Conservation (phyloP, 2,888 invertebrate species). For the Drosophila pseudotakahashii region DNA sequence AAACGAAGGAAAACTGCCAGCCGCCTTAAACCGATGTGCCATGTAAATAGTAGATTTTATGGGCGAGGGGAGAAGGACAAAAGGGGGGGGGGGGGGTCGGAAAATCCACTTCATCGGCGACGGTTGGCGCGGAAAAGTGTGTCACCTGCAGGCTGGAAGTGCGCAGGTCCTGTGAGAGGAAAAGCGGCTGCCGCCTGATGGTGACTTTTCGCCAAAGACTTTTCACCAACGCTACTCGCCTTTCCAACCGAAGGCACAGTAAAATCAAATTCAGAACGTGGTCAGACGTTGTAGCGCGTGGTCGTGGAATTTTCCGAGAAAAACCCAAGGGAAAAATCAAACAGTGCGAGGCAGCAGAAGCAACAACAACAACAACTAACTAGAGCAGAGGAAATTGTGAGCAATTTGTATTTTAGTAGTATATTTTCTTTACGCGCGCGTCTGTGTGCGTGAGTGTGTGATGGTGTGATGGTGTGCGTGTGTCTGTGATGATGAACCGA, state of each 20-base stretch:
- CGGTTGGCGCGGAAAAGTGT: slow-evolving; percentile 74
- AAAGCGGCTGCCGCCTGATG: slow-evolving; percentile 44
- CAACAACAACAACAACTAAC: slow-evolving; percentile 26
- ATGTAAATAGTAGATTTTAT: slow-evolving; percentile 67
- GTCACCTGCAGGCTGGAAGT: slow-evolving; percentile 63
- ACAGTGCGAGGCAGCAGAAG: slow-evolving; percentile 33
- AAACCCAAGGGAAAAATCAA: slow-evolving; percentile 29
- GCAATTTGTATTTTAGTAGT: slow-evolving; percentile 69
- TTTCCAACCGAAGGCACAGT: slow-evolving; percentile 1
- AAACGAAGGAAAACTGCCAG: slow-evolving; percentile 23
- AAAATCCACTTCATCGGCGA: slow-evolving; percentile 64
- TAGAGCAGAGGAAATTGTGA: slow-evolving; percentile 73
- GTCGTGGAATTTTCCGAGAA: slow-evolving; percentile 66
- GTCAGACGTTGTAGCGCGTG: slow-evolving; percentile 80
- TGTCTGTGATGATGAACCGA: slow-evolving; percentile 57
- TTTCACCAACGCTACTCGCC: slow-evolving; percentile 8
- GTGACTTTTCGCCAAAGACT: slow-evolving; percentile 40
- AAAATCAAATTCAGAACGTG: slow-evolving; percentile 69
- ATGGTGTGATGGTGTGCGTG: slow-evolving; percentile 26
- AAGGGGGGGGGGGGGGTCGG: not conserved
- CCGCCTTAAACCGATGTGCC: slow-evolving; percentile 64
- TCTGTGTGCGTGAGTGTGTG: slow-evolving; percentile 31
- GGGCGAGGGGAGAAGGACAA: slow-evolving; percentile 1
- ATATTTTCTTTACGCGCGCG: slow-evolving; percentile 60
- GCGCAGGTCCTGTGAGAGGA: slow-evolving; percentile 71